Evolutionary conservation across 2,888 invertebrate species (phyloP).

Genomic region (Drosophila falleni): DNA sequence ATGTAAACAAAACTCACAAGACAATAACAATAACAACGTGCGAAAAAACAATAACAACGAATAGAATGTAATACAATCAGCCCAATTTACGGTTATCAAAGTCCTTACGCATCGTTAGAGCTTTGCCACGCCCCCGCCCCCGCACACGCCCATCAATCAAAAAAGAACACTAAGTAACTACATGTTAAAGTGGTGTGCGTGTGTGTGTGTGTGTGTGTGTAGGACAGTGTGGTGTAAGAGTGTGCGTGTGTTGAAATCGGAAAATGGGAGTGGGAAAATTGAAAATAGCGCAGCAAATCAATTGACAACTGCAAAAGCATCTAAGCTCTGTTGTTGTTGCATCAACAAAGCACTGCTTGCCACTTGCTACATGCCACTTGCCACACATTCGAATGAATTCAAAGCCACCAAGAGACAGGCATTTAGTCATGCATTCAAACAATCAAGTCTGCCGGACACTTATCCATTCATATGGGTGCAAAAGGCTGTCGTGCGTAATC

Average conservation of each 20-base stretch:
- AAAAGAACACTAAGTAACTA: slow-evolving; percentile 22
- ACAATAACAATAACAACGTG: slow-evolving; percentile 16
- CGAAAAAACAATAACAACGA: neutral
- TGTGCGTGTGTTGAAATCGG: slow-evolving; percentile 16
- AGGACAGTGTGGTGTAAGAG: neutral
- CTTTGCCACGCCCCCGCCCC: slow-evolving; percentile 33
- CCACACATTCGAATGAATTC: slow-evolving; percentile 13
- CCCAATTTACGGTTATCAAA: slow-evolving; percentile 68
- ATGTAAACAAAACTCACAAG: slow-evolving; percentile 63
- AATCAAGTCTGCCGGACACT: slow-evolving; percentile 43
- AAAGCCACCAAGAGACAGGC: slow-evolving; percentile 38
- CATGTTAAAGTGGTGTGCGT: slow-evolving; percentile 9
- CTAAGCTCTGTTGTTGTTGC: slow-evolving; percentile 46
- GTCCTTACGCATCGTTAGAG: slow-evolving; percentile 42
- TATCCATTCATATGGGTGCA: slow-evolving; percentile 20
- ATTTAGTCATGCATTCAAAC: slow-evolving; percentile 46
- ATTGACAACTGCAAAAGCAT: slow-evolving; percentile 68
- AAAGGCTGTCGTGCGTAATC: neutral
- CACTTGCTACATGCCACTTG: slow-evolving; percentile 10
- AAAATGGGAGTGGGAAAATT: slow-evolving; percentile 34
- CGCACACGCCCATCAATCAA: slow-evolving; percentile 46
- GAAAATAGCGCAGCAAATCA: slow-evolving; percentile 60
- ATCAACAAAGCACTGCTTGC: slow-evolving; percentile 33
- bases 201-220: neutral
- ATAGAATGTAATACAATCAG: slow-evolving; percentile 51